Base-by-base conservation (phyloP, 2,113 vertebrate species). In the Poecile atricapillus region DNA sequence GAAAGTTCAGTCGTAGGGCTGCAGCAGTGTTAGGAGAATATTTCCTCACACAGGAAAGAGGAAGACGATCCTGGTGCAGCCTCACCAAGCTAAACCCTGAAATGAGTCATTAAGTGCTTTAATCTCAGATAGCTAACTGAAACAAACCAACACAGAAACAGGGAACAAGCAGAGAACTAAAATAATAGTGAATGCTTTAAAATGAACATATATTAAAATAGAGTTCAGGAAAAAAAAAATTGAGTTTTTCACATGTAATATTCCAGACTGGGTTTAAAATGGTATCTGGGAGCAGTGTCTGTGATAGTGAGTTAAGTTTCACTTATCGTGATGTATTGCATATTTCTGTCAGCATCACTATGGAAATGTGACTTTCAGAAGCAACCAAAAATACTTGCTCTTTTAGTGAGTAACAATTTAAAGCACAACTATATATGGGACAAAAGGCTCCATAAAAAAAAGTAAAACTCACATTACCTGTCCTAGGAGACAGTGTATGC, bases 381-480 rank as follows among this genome's bases (percentile, higher is more conserved):
- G 89, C 67, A 94, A 97, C 94, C 87, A 97, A 96, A 96, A 96
- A 97, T 97, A 96, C 95, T 97, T 96, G 96, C 90, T 96, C 94
- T 97, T 97, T 95, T 97, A 90, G 89, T 90, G 90, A 97, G 92
- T 82, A 96, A 90, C 94, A 93, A 39, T 90, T 94, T 84, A 74
- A 95, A 91, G 89, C 65, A 60, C 10, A 79, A 68, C 85, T 94
- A 92, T 97, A 88, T 90, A 88, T 94, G 91, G 75, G 75, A 69
- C 79, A 94, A 90, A 70, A 50, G 37, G 35, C 18, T 74, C 43
- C 73, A 86, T 11, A 39, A 70, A 85, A 74, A 39, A 58, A 83
- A 21, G 8, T 13, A 27, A 37, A 79, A 46, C 39, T 78, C 33
- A 0, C n/a, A 14, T 74, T 75, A 30, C 33, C 31, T 84, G 59